These are phyloP conservation scores for Diadema setosum DNA, from an alignment of 35 echinoderm and acorn worm species.

Conservation along the genomic window DNA sequence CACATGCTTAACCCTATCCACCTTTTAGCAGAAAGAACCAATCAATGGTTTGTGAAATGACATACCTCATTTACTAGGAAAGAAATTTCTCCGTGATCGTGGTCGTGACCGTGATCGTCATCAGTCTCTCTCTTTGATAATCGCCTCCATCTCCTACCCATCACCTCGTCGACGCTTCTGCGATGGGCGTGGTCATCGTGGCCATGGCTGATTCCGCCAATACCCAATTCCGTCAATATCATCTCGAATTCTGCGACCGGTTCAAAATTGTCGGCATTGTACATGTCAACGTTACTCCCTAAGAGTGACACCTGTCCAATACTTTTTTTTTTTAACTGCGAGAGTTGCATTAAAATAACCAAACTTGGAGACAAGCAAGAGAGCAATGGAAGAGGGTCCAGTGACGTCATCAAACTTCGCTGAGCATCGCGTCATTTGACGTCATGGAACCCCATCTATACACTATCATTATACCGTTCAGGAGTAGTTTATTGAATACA, in stretches of 20 bases:
- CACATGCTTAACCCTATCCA: too few relatives aligned
- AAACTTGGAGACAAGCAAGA: too few relatives aligned
- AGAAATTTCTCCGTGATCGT: background rate
- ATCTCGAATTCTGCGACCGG: background rate
- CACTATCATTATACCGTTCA: too few relatives aligned
- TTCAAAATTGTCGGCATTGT: background rate
- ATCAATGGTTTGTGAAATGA: too few relatives aligned
- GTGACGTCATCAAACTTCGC: too few relatives aligned
- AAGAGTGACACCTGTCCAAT: background rate
- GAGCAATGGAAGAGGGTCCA: too few relatives aligned
- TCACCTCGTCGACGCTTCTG: background rate
- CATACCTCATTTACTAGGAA: too few relatives aligned
- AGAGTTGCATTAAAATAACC: too few relatives aligned
- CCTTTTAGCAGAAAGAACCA: too few relatives aligned
- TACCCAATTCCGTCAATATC: background rate
- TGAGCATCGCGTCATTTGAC: too few relatives aligned
- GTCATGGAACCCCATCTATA: too few relatives aligned
- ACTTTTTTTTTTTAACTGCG: background rate
- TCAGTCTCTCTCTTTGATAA: background rate
- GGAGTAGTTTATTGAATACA: too few relatives aligned
- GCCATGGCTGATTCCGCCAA: background rate
- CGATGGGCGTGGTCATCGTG: background rate
- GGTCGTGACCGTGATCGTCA: background rate
- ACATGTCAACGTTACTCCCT: constrained; percentile 1
- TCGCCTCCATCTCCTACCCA: background rate